Base-by-base conservation (phyloP, 1,140 invertebrate genomes). In the Zaprionus inermis region DNA sequence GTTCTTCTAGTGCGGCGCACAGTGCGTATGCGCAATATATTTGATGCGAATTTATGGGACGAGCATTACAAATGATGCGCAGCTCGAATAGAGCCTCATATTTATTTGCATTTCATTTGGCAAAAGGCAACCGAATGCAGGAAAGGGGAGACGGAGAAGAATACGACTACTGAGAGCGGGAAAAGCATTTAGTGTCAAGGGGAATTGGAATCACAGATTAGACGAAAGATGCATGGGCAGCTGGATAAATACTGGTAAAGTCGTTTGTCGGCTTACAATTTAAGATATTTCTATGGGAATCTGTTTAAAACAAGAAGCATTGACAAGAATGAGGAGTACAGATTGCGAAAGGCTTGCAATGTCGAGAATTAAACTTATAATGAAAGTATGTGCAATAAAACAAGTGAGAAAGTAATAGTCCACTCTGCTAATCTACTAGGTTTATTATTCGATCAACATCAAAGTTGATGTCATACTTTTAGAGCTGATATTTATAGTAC, bases 11-110 rank as follows among this genome's bases (percentile, higher is more conserved):
- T 63, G 67, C 32, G 66, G 76, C 18, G 11, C 56, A 78, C 76
- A 78, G 76, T 78, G 72, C 76, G 76, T 78, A 78, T 78, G 72
- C 61, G 76, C 76, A 72, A 78, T 78, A 75, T 76, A 76, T 78
- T 78, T 76, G 67, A 34, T 30, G 28, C 66, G 71, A 71, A 78
- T 78, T 78, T 78, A 78, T 76, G 76, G 58, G 36, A 41, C 65
- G 22, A 34, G 32, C 67, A 78, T 76, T 78, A 75, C 76, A 57
- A 70, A 76, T 63, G 74, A 76, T 72, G 61, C 70, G 56, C 71
- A 63, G 36, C 71, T 68, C 38, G 12, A 55, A 58, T 44, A 65
- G 57, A 74, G 59, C 52, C 59, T 64, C 36, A 16, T 74, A 77
- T 77, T 77, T 74, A 77, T 77, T 77, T 77, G 65, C 71, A 64